Evolutionary conservation across 2,888 invertebrate genomes (phyloP), one percentile per base, ranked within the genome.

Genomic region (Amphimallon solstitiale): DNA sequence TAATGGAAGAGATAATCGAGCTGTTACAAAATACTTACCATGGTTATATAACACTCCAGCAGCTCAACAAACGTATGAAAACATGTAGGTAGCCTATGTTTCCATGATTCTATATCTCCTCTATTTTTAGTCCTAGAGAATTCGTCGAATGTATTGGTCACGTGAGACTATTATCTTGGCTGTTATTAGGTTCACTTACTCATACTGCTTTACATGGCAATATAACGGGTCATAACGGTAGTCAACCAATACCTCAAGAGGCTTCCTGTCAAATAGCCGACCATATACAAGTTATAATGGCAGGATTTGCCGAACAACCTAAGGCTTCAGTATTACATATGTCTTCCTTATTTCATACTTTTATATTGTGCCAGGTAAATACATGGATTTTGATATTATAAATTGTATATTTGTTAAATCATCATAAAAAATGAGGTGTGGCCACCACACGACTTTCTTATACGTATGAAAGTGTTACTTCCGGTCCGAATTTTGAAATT

Each of bases 231-330:
- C 79, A 85, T 45, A 43, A 5, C 29, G 76, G 83, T 48, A 88
- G 89, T 73, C 92, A 92, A 76, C 97, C 98, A 0, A 92, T 99
- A 71, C 97, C 98, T 2, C 92, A 97, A 79, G 98, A 98, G 83
- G 95, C 95, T 49, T 95, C 95, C 52, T 95, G 95, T 78, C 95
- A 97, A 82, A 93, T 99, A 78, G 97, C 98, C 43, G 98, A 99
- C 84, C 97, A 98, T 79, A 91, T 99, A 72, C 96, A 98, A 87
- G 92, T 93, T 12, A 97, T 99, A 76, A 90, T 99, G 86, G 92
- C 95, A 0, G 97, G 97, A 7, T 99, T 98, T 86, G 95, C 97
- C 34, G 98, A 98, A 79, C 95, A 97, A 78, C 91, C 92, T 1
- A 97, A 96, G 84, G 89, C 93, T 1, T 95, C 94, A 0, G 93